phyloP scores from a whole-genome alignment of 2,113 vertebrate genomes.

The Acrocephalus kingi region DNA sequence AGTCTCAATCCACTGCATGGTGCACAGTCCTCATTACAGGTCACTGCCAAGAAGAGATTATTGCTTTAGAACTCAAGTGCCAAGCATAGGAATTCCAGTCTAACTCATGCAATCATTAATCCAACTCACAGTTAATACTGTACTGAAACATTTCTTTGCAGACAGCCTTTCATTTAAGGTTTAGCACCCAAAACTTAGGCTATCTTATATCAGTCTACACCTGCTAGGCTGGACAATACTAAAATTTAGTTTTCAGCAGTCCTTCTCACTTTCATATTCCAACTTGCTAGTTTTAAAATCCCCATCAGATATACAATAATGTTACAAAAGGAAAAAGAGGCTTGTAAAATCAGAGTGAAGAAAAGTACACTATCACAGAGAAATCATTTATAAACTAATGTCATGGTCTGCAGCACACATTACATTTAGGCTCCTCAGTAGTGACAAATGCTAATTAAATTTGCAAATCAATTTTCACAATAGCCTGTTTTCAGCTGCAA shows the following conservation, averaged over 20 bases:
- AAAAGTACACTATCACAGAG: not conserved
- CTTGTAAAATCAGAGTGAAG: not conserved
- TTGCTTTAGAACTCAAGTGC: not conserved
- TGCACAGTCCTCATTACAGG: not conserved
- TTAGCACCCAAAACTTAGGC: not conserved
- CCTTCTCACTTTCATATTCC: not conserved
- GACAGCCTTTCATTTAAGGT: not conserved
- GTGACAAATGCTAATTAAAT: not conserved
- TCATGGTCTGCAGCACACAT: not conserved
- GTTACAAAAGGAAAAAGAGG: not conserved
- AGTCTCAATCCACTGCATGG: not conserved
- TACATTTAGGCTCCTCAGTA: not conserved
- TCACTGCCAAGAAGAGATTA: not conserved
- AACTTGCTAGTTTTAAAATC: not conserved
- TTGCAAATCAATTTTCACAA: not conserved
- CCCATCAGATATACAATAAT: not conserved
- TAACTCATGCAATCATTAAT: not conserved
- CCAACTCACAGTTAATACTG: not conserved
- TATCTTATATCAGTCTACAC: not conserved
- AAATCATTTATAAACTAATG: not conserved
- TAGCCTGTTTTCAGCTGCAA: not conserved
- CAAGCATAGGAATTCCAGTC: not conserved
- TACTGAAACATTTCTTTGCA: not conserved
- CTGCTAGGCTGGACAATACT: not conserved
- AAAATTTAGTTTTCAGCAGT: not conserved